A percentile compares a stretch with the other conserved stretches of the same genome.
Evolutionary conservation across 2,888 invertebrate species (phyloP).

Genomic region (Acronicta aceris): DNA sequence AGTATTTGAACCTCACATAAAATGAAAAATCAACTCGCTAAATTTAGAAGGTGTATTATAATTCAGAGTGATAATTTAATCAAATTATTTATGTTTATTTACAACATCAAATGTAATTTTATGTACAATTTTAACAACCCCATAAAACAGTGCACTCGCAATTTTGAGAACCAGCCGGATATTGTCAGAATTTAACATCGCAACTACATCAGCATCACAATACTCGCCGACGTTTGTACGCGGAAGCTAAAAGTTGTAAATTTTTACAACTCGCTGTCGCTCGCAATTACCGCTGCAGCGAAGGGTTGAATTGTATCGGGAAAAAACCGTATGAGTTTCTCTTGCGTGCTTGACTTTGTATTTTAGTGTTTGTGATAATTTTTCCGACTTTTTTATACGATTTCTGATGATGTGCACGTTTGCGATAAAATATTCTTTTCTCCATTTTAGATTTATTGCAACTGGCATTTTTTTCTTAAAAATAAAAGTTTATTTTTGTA

Average conservation of each 20-base stretch:
- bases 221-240: constrained; percentile 70
- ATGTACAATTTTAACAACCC: constrained; percentile 36
- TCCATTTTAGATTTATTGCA: too few relatives aligned
- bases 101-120: constrained; percentile 9
- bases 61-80: background rate
- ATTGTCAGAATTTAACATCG: constrained; percentile 72
- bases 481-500: too few relatives aligned
- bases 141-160: constrained; percentile 46
- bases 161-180: constrained; percentile 70
- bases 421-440: too few relatives aligned
- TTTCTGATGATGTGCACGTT: background rate
- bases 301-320: constrained; percentile 67
- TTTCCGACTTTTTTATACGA: background rate
- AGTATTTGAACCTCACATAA: too few relatives aligned
- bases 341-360: constrained; percentile 21
- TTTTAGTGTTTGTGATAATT: constrained; percentile 13
- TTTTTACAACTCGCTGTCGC: constrained; percentile 81
- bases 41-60: background rate
- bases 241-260: constrained; percentile 84
- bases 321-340: constrained; percentile 38
- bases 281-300: constrained; percentile 71
- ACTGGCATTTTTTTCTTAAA: too few relatives aligned
- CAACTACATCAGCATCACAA: constrained; percentile 82
- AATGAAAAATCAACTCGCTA: too few relatives aligned
- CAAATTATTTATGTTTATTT: background rate